A percentile compares a stretch with the other conserved stretches of the same genome.
phyloP scores from a whole-genome alignment of 2,113 vertebrate species.

The Gobio gobio region DNA sequence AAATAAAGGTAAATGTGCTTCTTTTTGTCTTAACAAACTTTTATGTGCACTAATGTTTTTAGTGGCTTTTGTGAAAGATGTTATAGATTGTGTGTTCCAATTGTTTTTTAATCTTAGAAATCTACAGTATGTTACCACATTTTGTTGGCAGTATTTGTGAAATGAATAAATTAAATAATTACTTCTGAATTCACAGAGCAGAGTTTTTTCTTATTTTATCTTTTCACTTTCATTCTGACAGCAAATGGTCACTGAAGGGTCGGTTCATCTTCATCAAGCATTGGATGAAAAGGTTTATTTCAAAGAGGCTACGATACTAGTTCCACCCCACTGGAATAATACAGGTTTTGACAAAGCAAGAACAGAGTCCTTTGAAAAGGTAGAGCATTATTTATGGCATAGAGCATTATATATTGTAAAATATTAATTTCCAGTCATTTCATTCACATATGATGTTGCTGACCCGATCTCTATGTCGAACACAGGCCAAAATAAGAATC shows the following conservation, averaged over 20 bases:
- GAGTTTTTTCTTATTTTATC: too few relatives aligned
- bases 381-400: constrained; percentile 27
- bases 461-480: neutral
- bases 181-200: neutral
- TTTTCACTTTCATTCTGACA: constrained; percentile 36
- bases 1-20: constrained; percentile 31
- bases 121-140: neutral
- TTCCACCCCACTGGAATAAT: constrained; percentile 69
- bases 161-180: neutral
- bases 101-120: neutral
- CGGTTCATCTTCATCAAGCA: constrained; percentile 71
- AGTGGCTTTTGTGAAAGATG: neutral
- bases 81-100: neutral
- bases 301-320: constrained; percentile 71
- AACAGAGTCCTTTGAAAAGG: constrained; percentile 69
- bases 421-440: neutral
- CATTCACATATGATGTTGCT: neutral
- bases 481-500: constrained; percentile 71
- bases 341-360: constrained; percentile 59
- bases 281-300: constrained; percentile 72
- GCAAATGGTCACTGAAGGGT: constrained; percentile 74
- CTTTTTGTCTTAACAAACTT: neutral
- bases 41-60: neutral
- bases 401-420: neutral
- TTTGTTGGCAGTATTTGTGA: neutral